Evolutionary conservation across 2,888 invertebrate species (phyloP).

Genomic region (Lottia scabra): DNA sequence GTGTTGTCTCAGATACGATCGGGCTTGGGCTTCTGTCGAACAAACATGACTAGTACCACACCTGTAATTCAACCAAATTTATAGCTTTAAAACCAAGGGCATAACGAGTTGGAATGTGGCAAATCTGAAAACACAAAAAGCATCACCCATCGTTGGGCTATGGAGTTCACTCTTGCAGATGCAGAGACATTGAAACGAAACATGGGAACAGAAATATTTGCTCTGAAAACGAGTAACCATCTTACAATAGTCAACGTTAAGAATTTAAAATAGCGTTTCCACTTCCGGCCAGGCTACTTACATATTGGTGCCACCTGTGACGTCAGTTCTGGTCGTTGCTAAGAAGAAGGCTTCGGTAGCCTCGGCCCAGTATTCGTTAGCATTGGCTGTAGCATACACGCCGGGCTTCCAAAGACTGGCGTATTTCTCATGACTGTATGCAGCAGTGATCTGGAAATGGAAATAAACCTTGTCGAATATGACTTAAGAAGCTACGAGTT

Average conservation of each 20-base stretch:
- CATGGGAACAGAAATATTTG: no score
- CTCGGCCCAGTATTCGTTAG: conserved; percentile 51
- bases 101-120: no score
- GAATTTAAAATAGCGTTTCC: no score
- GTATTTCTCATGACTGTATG: conserved; percentile 39
- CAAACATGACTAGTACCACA: conserved; percentile 12
- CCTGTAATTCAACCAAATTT: neutral
- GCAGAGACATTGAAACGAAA: no score
- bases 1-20: conserved; percentile 20
- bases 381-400: conserved; percentile 47
- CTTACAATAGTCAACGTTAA: no score
- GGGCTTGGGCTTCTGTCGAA: conserved; percentile 22
- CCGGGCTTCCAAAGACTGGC: conserved; percentile 35
- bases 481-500: no score
- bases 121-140: no score
- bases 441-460: conserved; percentile 38
- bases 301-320: conserved; percentile 50
- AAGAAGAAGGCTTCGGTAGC: conserved; percentile 45
- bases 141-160: no score
- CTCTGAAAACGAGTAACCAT: no score
- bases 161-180: no score
- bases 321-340: conserved; percentile 30
- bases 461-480: no score
- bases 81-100: no score
- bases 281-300: conserved; percentile 12